Percentiles rank a stretch among this genome's conserved stretches.
Conservation (phyloP, 2,888 invertebrate species). For the Scrobipalpa costella region DNA sequence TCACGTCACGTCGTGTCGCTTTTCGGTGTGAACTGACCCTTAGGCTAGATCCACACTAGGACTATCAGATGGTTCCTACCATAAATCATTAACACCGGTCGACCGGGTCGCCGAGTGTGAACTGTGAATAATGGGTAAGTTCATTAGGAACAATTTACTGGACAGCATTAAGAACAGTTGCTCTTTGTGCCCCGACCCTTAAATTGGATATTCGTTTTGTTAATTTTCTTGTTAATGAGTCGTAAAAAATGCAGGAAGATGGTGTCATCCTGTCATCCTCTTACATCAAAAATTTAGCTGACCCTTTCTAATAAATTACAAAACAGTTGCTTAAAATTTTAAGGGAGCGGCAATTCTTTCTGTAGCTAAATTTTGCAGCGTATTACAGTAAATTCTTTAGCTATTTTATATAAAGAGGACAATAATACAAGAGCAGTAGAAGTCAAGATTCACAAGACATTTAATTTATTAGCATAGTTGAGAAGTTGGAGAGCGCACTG, state of each 20-base stretch:
- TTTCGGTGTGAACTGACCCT: background rate
- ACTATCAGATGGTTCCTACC: constrained; percentile 8
- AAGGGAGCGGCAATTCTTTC: too few relatives aligned
- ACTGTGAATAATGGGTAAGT: constrained; percentile 26
- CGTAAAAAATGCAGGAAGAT: background rate
- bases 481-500: too few relatives aligned
- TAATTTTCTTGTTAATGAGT: constrained; percentile 16
- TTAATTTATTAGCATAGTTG: too few relatives aligned
- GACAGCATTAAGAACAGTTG: constrained; percentile 11
- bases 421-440: too few relatives aligned
- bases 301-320: background rate
- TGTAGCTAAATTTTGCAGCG: too few relatives aligned
- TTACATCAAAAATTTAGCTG: background rate
- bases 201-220: constrained; percentile 26
- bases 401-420: too few relatives aligned
- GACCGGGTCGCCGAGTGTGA: constrained; percentile 12
- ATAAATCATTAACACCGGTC: constrained; percentile 9
- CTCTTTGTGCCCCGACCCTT: constrained; percentile 25
- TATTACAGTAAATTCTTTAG: too few relatives aligned
- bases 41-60: constrained; percentile 17
- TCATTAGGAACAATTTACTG: constrained; percentile 28
- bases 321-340: too few relatives aligned
- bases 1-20: too few relatives aligned
- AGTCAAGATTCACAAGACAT: too few relatives aligned
- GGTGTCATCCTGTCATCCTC: background rate